Base-by-base conservation (phyloP, 2,113 vertebrate genomes). In the Dolichotis patagonum region DNA sequence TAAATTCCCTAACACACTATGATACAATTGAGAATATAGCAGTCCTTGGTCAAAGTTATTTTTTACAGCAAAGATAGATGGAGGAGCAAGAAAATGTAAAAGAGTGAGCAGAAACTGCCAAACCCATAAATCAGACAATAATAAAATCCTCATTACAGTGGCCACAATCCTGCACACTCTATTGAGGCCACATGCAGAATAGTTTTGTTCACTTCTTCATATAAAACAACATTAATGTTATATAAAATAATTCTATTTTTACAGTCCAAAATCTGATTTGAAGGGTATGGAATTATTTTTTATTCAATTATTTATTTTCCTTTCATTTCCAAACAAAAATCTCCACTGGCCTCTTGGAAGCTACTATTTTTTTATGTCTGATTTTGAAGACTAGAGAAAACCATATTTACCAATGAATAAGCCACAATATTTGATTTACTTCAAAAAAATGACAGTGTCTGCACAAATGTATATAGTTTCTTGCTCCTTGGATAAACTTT, bases 271-370 rank as follows among this genome's bases (percentile, higher is more conserved):
- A 97, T 77, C 24, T 90, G 77, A 96, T 96, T 82, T 85, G 35
- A 96, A 90, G 96, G 46, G 38, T 81, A 85, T 46, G 19, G 38
- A 90, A 95, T 92, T 94, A 89, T 82, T 75, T 95, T 67, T 86
- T 38, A 92, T 88, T 91, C 65, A 89, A 71, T 90, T 91, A 83
- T 87, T 96, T 96, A 65, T 81, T 89, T 87, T 58, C 30, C 90
- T 91, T 89, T 96, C 28, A 90, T 95, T 86, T 58, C 92, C 56
- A 92, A 84, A 84, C 91, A 88, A 90, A 96, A 67, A 20, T 93
- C 56, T 89, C 67, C 17, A 84, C 67, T 90, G 65, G 77, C 35
- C 65, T 94, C 24, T 73, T 85, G 73, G 58, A 95, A 3, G 49
- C 52, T 81, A 81, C 94, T 92, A 94, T 38, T 88, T 30, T 92